Base-by-base conservation (phyloP, 1,140 invertebrate genomes). In the Asobara japonica region DNA sequence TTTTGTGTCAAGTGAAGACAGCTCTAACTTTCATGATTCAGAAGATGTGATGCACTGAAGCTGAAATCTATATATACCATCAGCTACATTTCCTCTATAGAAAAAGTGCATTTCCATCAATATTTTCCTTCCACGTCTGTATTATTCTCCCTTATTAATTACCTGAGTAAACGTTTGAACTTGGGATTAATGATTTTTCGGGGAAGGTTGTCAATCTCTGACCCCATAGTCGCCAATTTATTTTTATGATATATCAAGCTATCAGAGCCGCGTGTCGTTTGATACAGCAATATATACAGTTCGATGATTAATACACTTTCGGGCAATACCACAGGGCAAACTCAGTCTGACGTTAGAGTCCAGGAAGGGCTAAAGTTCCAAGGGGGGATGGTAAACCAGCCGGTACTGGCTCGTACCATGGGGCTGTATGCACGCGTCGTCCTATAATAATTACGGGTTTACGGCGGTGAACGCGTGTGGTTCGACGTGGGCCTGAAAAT, bases 391-490 rank as follows among this genome's bases (percentile, higher is more conserved):
- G 69, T 56, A 62, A 67, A 71, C n/a, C 56, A 41, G 56, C 65
- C 30, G 74, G 74, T 74, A 68, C 72, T 62, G 68, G 65, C 41
- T 75, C 64, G 72, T 75, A 73, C 73, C 76, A 65, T 4, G 25
- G 68, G 48, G 56, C 45, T 18, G 62, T 66, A 75, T 65, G 71
- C 65, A 74, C 65, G 65, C 73, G 64, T 56, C 65, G 71, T 65
- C 67, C 60, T 41, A 76, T 73, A 76, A 76, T 76, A 76, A 76
- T 76, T 73, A 76, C 61, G 60, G 69, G 51, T 75, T 70, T 73
- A 71, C 65, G 68, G 45, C 67, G 64, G 66, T 67, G 51, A 69
- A 56, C 61, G 65, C 74, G 71, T 76, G 74, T 67, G 62, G 64
- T 73, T 76, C 71, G 71, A 71, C 69, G 68, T 62, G 25, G 51